A percentile compares a stretch with the other conserved stretches of the same genome.
These are phyloP conservation scores for Drosophila azteca DNA, from an alignment of 1,140 invertebrate genomes.

Conservation along the genomic window DNA sequence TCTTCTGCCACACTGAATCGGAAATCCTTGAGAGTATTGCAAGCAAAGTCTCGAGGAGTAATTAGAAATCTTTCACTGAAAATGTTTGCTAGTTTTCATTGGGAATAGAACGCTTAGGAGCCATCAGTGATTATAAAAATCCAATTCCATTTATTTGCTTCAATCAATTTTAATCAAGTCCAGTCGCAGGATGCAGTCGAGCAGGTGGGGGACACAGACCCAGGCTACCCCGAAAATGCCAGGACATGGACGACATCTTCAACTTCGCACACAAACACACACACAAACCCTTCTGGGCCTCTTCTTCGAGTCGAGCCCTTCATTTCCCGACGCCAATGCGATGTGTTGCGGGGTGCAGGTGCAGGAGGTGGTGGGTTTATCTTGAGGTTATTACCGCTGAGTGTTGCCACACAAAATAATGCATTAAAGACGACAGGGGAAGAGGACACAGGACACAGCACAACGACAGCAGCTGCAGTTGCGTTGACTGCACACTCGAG, in stretches of 20 bases:
- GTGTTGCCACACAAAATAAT: conserved; percentile 82
- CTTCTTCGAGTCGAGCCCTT: too few relatives aligned
- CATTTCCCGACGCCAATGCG: too few relatives aligned
- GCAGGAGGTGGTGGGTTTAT: conserved; percentile 57
- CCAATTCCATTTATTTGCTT: conserved; percentile 77
- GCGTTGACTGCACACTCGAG: conserved; percentile 30
- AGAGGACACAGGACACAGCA: conserved; percentile 48
- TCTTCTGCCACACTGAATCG: too few relatives aligned
- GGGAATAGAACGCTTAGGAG: conserved; percentile 17
- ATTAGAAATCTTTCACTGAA: conserved; percentile 51
- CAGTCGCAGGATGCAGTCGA: conserved; percentile 30
- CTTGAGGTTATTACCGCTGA: conserved; percentile 79
- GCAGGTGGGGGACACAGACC: not conserved
- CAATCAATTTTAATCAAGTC: conserved; percentile 79
- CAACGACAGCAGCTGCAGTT: conserved; percentile 38
- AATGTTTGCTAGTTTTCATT: conserved; percentile 39
- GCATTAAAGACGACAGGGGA: conserved; percentile 73
- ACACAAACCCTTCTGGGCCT: conserved; percentile 24
- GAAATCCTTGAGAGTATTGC: not conserved
- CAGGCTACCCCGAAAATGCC: conserved; percentile 35
- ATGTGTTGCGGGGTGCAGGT: not conserved
- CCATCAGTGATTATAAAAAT: conserved; percentile 63
- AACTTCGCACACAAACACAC: conserved; percentile 28
- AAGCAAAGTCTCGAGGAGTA: conserved; percentile 13
- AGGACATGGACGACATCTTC: conserved; percentile 30